Evolutionary conservation across 2,797 vertebrate genomes (phyloP), one percentile per base, ranked within the genome.

Genomic region (Anisognathus igniventris): DNA sequence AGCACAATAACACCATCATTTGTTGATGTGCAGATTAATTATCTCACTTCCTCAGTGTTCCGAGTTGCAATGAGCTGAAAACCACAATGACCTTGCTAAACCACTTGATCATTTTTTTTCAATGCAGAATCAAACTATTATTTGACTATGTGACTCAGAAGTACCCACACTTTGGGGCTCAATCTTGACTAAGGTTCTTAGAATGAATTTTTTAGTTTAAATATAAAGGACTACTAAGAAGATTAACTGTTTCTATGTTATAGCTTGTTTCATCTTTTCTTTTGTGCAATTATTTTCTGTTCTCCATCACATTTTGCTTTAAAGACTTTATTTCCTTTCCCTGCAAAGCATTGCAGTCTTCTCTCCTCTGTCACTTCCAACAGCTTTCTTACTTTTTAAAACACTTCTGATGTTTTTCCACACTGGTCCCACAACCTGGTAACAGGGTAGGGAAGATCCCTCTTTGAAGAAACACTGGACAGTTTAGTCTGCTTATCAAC

Each of bases 401-500:
- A 23, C 9, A 28, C 2, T 50, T 78, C 11, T 42, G 24, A 18
- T 45, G 45, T 56, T 78, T 91, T 81, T 21, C 18, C 2, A 16
- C 42, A 53, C 12, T 4, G 3, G 3, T 87, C 13, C 15, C 25
- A 77, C 16, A 53, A 31, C 9, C 21, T 75, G 16, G 2, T 12
- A 67, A 42, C 4, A 42, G 37, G 14, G 3, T 51, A 60, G 37
- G 13, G 25, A 84, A 70, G 16, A 58, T 25, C 7, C 1, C 54
- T 74, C 20, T 79, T 25, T 67, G 10, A 14, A 66, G 31, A 66
- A 71, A 21, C 7, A 31, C 9, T 40, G 30, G 25, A 39, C 5
- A 47, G 3, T 1, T 89, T 27, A 72, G 40, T 7, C 20, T 91
- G 1, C 12, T 66, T 48, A 51, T 39, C 0, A 0, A 53, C 45